These are phyloP conservation scores for Lycodopsis pacificus DNA, from an alignment of 2,797 vertebrate genomes.

Conservation along the genomic window DNA sequence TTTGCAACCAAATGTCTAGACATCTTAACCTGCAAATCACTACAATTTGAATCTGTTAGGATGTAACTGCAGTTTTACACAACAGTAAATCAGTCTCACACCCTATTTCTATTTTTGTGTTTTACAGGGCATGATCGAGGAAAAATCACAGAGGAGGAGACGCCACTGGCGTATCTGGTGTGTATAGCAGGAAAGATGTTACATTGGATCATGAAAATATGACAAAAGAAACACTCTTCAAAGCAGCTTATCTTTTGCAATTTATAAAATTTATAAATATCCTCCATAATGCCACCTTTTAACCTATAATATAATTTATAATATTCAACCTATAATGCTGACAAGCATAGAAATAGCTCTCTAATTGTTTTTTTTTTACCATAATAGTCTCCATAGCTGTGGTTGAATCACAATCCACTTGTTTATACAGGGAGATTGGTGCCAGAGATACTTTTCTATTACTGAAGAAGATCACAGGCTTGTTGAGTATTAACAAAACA, in stretches of 20 bases:
- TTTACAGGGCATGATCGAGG: not conserved
- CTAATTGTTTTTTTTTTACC: not conserved
- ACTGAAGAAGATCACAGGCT: constrained; percentile 1
- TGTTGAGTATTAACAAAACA: constrained; percentile 5
- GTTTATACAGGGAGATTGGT: not conserved
- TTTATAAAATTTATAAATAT: not conserved
- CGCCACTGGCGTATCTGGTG: not conserved
- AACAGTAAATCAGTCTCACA: not conserved
- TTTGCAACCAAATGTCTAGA: not conserved
- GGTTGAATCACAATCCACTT: not conserved
- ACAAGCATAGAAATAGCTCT: not conserved
- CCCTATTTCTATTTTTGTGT: not conserved
- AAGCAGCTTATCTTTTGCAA: not conserved
- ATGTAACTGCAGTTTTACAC: not conserved
- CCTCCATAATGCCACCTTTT: not conserved
- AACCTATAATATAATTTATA: not conserved
- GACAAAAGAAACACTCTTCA: not conserved
- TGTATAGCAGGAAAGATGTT: not conserved
- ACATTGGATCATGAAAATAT: not conserved
- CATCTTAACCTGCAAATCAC: not conserved
- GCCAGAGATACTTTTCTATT: not conserved
- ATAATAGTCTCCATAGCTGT: not conserved
- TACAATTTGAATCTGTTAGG: too few species aligned
- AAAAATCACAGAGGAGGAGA: not conserved
- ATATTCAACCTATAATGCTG: not conserved